phyloP scores from a whole-genome alignment of 2,888 invertebrate species.

The Hecatera dysodea region DNA sequence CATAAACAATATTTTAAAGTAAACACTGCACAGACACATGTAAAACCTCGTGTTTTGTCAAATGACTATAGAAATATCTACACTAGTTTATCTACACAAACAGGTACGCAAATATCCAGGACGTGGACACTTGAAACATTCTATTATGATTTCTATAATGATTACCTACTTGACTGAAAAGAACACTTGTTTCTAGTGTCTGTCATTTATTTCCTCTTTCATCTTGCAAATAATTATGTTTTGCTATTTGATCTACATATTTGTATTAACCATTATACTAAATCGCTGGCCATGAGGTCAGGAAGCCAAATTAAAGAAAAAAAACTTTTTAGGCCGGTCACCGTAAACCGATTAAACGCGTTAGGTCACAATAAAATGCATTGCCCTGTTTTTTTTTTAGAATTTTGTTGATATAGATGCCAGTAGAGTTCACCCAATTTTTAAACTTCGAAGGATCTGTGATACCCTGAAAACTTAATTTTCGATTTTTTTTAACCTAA shows the following conservation, averaged over 20 bases:
- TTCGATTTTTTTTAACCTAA: too few species aligned
- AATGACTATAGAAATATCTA: background rate
- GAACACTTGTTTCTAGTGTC: background rate
- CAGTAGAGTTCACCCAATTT: too few species aligned
- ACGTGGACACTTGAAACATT: constrained; percentile 9
- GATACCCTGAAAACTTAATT: too few species aligned
- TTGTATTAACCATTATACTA: background rate
- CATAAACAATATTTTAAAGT: constrained; percentile 16
- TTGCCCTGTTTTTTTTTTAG: too few species aligned
- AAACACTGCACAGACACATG: constrained; percentile 16
- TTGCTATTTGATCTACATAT: background rate
- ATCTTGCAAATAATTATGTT: background rate
- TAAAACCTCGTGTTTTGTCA: constrained; percentile 10
- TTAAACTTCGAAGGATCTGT: too few species aligned
- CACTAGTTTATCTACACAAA: background rate
- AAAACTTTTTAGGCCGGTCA: too few species aligned
- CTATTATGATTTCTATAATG: background rate
- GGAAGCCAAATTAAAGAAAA: background rate
- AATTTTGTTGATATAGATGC: too few species aligned
- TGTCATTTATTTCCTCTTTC: constrained; percentile 13
- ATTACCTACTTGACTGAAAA: constrained; percentile 1
- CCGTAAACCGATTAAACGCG: too few species aligned
- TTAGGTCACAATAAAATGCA: too few species aligned
- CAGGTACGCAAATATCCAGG: background rate
- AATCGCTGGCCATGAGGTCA: background rate